These are phyloP conservation scores for Cheiracanthium punctorium DNA, from an alignment of 2,888 invertebrate genomes.

Conservation along the genomic window DNA sequence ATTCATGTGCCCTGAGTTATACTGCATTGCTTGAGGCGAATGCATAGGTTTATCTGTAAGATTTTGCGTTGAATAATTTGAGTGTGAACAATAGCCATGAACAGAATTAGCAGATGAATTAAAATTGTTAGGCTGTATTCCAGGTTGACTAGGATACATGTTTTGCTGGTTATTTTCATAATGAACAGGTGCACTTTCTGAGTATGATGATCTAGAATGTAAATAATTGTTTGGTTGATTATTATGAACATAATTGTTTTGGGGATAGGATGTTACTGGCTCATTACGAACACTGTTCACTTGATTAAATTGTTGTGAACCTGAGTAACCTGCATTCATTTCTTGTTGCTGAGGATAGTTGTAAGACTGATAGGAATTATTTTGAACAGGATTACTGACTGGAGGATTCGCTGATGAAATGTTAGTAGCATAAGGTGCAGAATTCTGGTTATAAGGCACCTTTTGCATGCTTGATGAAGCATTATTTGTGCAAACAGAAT, in stretches of 20 bases:
- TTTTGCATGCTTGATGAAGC: slow-evolving; percentile 9
- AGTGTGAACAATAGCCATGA: background rate
- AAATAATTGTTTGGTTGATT: slow-evolving; percentile 8
- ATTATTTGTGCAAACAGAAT: slow-evolving; percentile 20
- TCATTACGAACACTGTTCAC: background rate
- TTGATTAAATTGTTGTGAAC: slow-evolving; percentile 15
- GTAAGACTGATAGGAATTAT: slow-evolving; percentile 9
- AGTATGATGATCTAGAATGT: slow-evolving; percentile 14
- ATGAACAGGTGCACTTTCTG: background rate
- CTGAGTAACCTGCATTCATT: slow-evolving; percentile 9
- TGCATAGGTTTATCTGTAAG: slow-evolving; percentile 2
- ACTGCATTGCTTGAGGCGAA: slow-evolving; percentile 20
- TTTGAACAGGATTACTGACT: slow-evolving; percentile 10
- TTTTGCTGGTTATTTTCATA: slow-evolving; percentile 31
- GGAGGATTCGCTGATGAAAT: background rate
- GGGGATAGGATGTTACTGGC: slow-evolving; percentile 18
- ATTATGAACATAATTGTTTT: slow-evolving; percentile 31
- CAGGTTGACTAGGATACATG: slow-evolving; percentile 44
- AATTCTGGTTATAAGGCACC: slow-evolving; percentile 27
- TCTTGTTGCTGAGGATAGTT: slow-evolving; percentile 15
- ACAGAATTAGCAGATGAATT: slow-evolving; percentile 10
- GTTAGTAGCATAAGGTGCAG: slow-evolving; percentile 29
- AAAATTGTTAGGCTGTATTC: slow-evolving; percentile 39
- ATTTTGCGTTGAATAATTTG: slow-evolving; percentile 32
- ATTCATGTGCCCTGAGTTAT: background rate